Percentiles rank a stretch among this genome's conserved stretches.
Evolutionary conservation across 2,797 vertebrate species (phyloP).

Genomic region (Echiichthys vipera): DNA sequence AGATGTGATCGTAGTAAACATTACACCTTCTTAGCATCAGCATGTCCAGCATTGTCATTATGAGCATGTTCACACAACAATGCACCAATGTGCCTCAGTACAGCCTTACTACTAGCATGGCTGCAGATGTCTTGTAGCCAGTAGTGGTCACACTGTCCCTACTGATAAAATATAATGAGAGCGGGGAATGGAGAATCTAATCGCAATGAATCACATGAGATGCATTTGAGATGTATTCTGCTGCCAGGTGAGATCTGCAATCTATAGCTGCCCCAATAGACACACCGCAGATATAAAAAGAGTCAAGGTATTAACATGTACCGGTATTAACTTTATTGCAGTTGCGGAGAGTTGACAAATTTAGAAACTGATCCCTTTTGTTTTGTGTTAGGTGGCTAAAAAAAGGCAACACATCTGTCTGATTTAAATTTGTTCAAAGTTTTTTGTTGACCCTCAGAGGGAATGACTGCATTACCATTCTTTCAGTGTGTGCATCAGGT

Average conservation of each 20-base stretch:
- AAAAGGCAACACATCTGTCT: slow-evolving; percentile 1
- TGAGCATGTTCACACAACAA: background rate
- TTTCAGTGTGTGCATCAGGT: background rate
- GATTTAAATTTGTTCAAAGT: slow-evolving; percentile 18
- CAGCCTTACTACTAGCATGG: background rate
- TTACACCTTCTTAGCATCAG: background rate
- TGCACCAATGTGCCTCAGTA: background rate
- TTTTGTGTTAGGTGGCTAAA: background rate
- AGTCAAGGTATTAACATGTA: background rate
- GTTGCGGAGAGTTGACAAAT: too few relatives aligned
- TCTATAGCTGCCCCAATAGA: background rate
- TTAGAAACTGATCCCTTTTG: slow-evolving; percentile 9
- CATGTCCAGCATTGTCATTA: background rate
- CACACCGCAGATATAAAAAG: background rate
- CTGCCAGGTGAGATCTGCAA: slow-evolving; percentile 6
- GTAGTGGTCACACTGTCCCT: background rate
- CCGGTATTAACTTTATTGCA: background rate
- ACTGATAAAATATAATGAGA: slow-evolving; percentile 3
- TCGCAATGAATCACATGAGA: background rate
- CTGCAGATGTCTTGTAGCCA: background rate
- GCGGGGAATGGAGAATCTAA: slow-evolving; percentile 1
- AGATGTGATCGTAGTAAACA: background rate
- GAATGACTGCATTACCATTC: slow-evolving; percentile 6
- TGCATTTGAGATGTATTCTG: slow-evolving; percentile 10
- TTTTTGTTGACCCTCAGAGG: slow-evolving; percentile 31